These are phyloP conservation scores for Pempheris klunzingeri DNA, from an alignment of 2,797 vertebrate species.

Conservation along the genomic window DNA sequence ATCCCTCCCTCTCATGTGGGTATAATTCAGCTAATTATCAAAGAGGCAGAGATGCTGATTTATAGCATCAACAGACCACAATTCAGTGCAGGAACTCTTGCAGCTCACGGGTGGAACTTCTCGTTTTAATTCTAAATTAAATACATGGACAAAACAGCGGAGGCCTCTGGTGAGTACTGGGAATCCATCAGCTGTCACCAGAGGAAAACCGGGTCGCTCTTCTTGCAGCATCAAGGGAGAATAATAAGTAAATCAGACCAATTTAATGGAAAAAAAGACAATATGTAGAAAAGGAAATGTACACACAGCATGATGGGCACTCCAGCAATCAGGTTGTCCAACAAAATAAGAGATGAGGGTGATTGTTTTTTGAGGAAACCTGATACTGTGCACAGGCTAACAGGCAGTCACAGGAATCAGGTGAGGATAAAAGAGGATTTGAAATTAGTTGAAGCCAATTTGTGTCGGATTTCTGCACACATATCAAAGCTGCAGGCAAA, in stretches of 20 bases:
- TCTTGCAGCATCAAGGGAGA: not conserved
- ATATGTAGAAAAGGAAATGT: slow-evolving; percentile 1
- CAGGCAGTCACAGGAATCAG: not conserved
- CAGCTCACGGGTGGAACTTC: not conserved
- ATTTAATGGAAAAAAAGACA: slow-evolving; percentile 14
- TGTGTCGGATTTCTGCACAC: not conserved
- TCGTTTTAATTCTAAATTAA: slow-evolving; percentile 31
- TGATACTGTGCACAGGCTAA: not conserved
- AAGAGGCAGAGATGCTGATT: too few relatives aligned
- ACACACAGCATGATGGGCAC: not conserved
- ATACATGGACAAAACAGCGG: slow-evolving; percentile 8
- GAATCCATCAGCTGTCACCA: not conserved
- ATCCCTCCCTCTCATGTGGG: too few relatives aligned
- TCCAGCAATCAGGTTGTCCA: slow-evolving; percentile 8
- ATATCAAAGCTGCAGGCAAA: not conserved
- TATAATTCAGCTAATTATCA: too few relatives aligned
- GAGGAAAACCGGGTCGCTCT: not conserved
- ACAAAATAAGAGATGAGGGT: not conserved
- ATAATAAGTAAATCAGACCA: slow-evolving; percentile 1
- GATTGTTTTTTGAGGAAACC: not conserved
- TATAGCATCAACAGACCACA: not conserved
- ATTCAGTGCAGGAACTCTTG: not conserved
- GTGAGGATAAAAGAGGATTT: not conserved
- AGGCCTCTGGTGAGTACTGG: not conserved
- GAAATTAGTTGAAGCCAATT: not conserved